Percentiles rank a stretch among this genome's conserved stretches.
Conservation (phyloP, 2,113 vertebrate genomes). For the Strix aluco region DNA sequence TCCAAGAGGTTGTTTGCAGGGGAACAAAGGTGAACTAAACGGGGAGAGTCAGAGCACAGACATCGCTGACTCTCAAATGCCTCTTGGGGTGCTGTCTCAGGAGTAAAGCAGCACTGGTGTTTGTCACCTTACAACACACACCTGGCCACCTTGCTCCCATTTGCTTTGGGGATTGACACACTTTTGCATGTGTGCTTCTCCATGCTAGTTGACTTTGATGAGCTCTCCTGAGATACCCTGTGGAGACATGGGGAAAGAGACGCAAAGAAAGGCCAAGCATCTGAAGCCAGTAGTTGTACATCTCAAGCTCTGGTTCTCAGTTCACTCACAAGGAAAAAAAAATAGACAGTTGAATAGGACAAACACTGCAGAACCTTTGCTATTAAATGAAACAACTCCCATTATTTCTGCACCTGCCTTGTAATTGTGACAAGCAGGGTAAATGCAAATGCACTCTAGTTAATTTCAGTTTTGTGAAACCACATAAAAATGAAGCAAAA, state of each 20-base stretch:
- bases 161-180: neutral
- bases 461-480: constrained; percentile 48
- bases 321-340: neutral
- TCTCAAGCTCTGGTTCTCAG: neutral
- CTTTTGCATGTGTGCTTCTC: neutral
- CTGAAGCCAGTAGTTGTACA: neutral
- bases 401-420: constrained; percentile 27
- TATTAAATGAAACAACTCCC: neutral
- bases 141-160: neutral
- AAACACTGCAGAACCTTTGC: neutral
- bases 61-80: neutral
- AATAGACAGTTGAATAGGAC: neutral
- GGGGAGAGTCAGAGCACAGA: neutral
- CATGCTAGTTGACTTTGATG: neutral
- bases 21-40: neutral
- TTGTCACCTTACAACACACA: neutral
- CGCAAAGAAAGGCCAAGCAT: neutral
- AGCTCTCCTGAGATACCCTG: neutral
- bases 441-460: constrained; percentile 3
- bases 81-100: neutral
- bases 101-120: neutral
- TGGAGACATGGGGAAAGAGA: neutral
- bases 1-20: neutral
- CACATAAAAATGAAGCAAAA: constrained; percentile 52
- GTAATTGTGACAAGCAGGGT: constrained; percentile 33